phyloP scores from a whole-genome alignment of 2,888 invertebrate genomes.

The Chromoteleia sp. region DNA sequence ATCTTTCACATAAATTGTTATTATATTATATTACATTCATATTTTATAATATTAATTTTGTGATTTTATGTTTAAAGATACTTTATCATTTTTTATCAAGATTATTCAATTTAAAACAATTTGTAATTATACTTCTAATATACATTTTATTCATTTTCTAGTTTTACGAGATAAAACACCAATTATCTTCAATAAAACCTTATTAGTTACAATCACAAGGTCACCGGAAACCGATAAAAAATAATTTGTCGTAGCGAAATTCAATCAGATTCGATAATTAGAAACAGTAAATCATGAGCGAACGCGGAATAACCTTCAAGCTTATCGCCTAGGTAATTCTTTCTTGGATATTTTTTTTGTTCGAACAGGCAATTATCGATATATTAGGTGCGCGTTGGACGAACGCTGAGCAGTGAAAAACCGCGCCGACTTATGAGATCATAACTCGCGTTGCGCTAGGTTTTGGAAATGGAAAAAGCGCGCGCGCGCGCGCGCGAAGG shows the following conservation, averaged over 20 bases:
- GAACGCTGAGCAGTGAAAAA: constrained; percentile 24
- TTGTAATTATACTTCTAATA: too few relatives aligned
- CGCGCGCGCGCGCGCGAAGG: too few relatives aligned
- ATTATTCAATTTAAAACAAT: too few relatives aligned
- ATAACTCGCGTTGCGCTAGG: not conserved
- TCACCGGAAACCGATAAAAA: constrained; percentile 27
- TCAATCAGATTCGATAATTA: constrained; percentile 44
- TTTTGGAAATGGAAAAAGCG: not conserved
- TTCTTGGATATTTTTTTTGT: constrained; percentile 53
- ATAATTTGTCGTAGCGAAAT: constrained; percentile 43
- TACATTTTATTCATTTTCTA: not conserved
- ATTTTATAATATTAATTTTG: constrained; percentile 1
- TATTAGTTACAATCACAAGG: constrained; percentile 15
- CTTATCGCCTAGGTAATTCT: constrained; percentile 38
- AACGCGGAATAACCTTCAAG: constrained; percentile 47
- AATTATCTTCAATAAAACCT: not conserved
- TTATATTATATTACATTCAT: too few relatives aligned
- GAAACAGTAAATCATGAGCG: constrained; percentile 45
- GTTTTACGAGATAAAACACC: too few relatives aligned
- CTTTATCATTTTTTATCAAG: too few relatives aligned
- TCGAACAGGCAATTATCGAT: constrained; percentile 13
- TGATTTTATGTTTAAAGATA: not conserved
- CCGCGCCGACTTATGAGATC: constrained; percentile 9
- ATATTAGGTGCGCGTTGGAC: constrained; percentile 12
- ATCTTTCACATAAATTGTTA: too few relatives aligned